These are phyloP conservation scores for Geotrupes spiniger DNA, from an alignment of 2,888 invertebrate species.

Conservation along the genomic window DNA sequence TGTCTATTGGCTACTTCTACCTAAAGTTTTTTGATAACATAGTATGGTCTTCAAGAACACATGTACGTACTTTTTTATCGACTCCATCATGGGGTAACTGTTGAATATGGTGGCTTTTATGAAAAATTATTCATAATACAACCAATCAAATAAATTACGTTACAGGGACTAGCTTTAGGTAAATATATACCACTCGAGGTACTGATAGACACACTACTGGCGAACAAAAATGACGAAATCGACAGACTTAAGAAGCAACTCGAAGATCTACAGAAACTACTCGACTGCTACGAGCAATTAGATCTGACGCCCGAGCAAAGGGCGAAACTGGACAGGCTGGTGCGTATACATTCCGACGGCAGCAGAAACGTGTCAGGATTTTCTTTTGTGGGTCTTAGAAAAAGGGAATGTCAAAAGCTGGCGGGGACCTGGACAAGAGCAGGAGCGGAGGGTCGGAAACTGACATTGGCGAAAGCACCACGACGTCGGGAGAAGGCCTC, in stretches of 20 bases:
- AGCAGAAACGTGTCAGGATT: too few relatives aligned
- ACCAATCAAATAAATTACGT: neutral
- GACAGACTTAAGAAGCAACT: slow-evolving; percentile 52
- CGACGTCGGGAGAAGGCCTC: neutral
- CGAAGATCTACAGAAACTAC: slow-evolving; percentile 42
- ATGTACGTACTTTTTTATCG: too few relatives aligned
- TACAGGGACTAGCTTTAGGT: slow-evolving; percentile 38
- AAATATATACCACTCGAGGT: slow-evolving; percentile 45
- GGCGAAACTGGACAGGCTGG: slow-evolving; percentile 31
- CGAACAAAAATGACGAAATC: slow-evolving; percentile 55
- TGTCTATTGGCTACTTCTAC: too few relatives aligned
- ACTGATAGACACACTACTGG: slow-evolving; percentile 42
- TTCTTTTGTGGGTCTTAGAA: neutral
- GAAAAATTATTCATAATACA: too few relatives aligned
- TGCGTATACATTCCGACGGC: slow-evolving; percentile 2
- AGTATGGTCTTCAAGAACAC: too few relatives aligned
- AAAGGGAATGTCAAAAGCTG: neutral
- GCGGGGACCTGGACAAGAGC: neutral
- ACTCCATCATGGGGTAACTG: too few relatives aligned
- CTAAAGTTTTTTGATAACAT: too few relatives aligned
- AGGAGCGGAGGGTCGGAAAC: neutral
- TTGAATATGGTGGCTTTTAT: too few relatives aligned
- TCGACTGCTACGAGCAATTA: slow-evolving; percentile 36
- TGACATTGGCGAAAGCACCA: neutral
- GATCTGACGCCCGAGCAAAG: slow-evolving; percentile 41